phyloP scores from a whole-genome alignment of 2,888 invertebrate genomes.

The Pinctada fucata region DNA sequence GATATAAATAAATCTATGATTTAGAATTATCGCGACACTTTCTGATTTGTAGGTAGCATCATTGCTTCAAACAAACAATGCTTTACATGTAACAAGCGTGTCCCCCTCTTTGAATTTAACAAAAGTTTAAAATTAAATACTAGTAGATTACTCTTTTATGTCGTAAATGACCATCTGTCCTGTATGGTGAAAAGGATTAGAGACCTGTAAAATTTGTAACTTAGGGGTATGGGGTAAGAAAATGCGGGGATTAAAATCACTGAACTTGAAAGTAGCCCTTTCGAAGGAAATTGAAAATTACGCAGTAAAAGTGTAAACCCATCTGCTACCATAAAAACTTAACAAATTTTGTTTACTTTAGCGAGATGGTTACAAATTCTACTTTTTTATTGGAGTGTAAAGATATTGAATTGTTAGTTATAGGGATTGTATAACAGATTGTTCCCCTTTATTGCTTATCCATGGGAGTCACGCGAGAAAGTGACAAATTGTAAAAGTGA shows the following conservation, averaged over 20 bases:
- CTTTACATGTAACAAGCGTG: no score
- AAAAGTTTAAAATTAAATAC: no score
- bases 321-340: constrained; percentile 26
- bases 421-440: background rate
- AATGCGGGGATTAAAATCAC: background rate
- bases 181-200: background rate
- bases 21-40: no score
- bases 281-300: background rate
- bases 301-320: constrained; percentile 16
- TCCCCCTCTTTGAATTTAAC: no score
- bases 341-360: constrained; percentile 24
- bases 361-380: constrained; percentile 18
- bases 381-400: constrained; percentile 23
- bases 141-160: no score
- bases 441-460: background rate
- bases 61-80: no score
- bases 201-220: background rate
- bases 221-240: background rate
- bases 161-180: background rate
- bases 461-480: background rate
- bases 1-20: no score
- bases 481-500: background rate
- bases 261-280: background rate
- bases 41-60: no score
- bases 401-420: background rate